Percentiles rank a stretch among this genome's conserved stretches.
Evolutionary conservation across 2,888 invertebrate genomes (phyloP).

Genomic region (Julus scandinavius): DNA sequence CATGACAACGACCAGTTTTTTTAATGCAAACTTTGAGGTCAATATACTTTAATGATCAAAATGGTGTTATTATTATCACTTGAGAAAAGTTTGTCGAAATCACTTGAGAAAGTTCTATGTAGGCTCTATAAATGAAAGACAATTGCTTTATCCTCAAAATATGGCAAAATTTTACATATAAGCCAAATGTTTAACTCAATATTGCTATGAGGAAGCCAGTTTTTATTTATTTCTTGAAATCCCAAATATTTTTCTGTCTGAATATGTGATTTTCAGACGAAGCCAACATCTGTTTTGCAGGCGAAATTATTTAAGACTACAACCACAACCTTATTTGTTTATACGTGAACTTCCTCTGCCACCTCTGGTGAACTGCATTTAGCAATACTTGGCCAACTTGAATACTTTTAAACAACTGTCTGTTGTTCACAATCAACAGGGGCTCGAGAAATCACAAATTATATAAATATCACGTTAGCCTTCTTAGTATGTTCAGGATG

Average conservation of each 20-base stretch:
- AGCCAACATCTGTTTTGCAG: not conserved
- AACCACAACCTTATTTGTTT: not conserved
- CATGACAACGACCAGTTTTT: not conserved
- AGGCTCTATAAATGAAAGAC: not conserved
- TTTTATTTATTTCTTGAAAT: not conserved
- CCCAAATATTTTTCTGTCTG: not conserved
- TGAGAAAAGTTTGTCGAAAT: too few species aligned
- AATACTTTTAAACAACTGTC: conserved; percentile 29
- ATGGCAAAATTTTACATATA: not conserved
- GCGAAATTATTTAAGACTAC: not conserved
- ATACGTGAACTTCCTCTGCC: not conserved
- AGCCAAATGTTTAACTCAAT: not conserved
- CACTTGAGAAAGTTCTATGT: too few species aligned
- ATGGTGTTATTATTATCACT: not conserved
- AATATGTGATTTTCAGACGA: not conserved
- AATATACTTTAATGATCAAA: not conserved
- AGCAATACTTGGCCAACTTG: conserved; percentile 24
- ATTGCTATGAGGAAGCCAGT: not conserved
- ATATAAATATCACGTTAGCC: conserved; percentile 29
- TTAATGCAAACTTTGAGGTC: not conserved
- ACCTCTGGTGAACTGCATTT: conserved; percentile 43
- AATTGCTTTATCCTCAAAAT: not conserved
- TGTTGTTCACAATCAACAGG: conserved; percentile 17
- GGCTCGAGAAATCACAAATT: conserved; percentile 6
- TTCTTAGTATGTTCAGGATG: not conserved